A percentile compares a stretch with the other conserved stretches of the same genome.
These are phyloP conservation scores for Corythornis leucogaster DNA, from an alignment of 2,797 vertebrate genomes.

Conservation along the genomic window DNA sequence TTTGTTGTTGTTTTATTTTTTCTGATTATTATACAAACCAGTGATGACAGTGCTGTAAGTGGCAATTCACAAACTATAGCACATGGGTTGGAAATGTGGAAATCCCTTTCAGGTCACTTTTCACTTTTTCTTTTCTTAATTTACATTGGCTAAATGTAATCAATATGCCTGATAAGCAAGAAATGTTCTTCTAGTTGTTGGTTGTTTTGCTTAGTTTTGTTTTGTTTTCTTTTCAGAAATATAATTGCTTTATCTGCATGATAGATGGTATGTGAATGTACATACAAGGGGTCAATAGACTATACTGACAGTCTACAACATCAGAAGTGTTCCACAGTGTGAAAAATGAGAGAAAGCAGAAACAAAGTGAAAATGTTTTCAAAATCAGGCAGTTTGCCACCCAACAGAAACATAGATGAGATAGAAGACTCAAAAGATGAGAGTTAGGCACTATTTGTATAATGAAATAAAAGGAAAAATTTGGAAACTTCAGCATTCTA, in stretches of 20 bases:
- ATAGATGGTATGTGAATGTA: neutral
- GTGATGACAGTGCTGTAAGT: neutral
- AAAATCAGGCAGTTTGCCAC: neutral
- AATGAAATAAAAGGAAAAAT: neutral
- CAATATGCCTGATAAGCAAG: neutral
- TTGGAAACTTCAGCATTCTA: neutral
- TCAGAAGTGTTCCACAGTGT: neutral
- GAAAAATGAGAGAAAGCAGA: neutral
- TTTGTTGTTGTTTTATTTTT: neutral
- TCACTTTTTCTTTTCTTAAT: neutral
- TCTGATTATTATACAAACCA: neutral
- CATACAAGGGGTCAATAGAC: rapidly evolving
- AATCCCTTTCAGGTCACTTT: neutral
- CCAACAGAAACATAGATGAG: neutral
- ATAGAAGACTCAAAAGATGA: neutral
- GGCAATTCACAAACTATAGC: neutral
- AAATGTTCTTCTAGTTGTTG: neutral
- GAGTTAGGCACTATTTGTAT: neutral
- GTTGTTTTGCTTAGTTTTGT: too few relatives aligned
- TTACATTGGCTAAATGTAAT: neutral
- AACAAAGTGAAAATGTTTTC: neutral
- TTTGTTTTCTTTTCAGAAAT: neutral
- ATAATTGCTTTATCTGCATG: neutral
- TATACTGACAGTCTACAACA: neutral
- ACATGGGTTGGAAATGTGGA: neutral